These are phyloP conservation scores for Dryoscopus gambensis DNA, from an alignment of 2,113 vertebrate genomes.

Conservation along the genomic window DNA sequence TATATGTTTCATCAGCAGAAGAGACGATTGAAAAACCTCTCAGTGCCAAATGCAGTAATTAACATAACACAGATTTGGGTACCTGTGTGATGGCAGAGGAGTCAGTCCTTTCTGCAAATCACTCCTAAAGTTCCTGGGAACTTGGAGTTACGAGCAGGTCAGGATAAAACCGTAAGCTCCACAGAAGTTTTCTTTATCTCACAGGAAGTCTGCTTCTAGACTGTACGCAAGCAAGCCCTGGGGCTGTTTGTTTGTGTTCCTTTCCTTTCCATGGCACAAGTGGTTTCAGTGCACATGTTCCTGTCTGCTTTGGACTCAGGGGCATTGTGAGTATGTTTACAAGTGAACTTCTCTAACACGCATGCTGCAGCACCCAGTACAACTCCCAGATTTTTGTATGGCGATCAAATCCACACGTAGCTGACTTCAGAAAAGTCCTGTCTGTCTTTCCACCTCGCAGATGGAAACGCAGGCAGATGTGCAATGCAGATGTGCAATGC, in stretches of 20 bases:
- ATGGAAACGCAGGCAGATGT: no score
- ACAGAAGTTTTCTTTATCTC: background rate
- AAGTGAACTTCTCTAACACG: background rate
- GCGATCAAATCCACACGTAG: background rate
- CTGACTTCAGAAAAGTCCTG: background rate
- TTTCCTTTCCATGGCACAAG: background rate
- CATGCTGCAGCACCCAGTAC: background rate
- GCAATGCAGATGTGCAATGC: background rate
- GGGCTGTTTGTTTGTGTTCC: background rate
- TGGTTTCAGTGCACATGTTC: background rate
- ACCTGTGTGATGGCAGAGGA: background rate
- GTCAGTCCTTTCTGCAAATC: background rate
- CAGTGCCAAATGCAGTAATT: accelerated
- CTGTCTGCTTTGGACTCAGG: background rate
- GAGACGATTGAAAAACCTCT: background rate
- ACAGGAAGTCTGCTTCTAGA: conserved; percentile 5
- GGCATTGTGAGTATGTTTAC: background rate
- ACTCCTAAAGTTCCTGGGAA: background rate
- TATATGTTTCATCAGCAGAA: background rate
- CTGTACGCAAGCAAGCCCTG: background rate
- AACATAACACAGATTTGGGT: accelerated
- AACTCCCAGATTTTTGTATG: background rate
- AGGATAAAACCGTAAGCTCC: background rate
- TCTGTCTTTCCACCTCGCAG: background rate
- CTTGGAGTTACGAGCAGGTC: background rate